These are phyloP conservation scores for Drosophila kanapiae DNA, from an alignment of 1,140 invertebrate genomes.

Conservation along the genomic window DNA sequence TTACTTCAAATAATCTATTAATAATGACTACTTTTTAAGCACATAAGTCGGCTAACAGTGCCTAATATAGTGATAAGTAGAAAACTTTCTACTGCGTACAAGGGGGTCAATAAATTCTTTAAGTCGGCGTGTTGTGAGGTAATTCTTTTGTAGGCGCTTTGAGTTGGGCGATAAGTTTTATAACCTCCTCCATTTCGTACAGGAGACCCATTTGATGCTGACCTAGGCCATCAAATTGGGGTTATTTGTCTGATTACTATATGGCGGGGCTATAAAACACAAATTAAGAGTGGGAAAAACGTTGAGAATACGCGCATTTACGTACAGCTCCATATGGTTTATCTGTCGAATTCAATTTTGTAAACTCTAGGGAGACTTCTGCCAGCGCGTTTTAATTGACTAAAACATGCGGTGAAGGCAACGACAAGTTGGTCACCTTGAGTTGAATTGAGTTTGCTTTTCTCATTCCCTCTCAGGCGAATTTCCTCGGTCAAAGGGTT, in stretches of 20 bases:
- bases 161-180: slow-evolving; percentile 32
- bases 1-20: slow-evolving; percentile 31
- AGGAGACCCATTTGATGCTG: slow-evolving; percentile 54
- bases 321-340: neutral
- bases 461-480: neutral
- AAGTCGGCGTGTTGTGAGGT: slow-evolving; percentile 21
- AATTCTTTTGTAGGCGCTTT: slow-evolving; percentile 23
- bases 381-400: slow-evolving; percentile 19
- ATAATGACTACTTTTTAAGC: slow-evolving; percentile 13
- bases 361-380: neutral
- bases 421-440: slow-evolving; percentile 23
- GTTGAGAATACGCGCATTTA: slow-evolving; percentile 20
- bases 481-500: slow-evolving; percentile 6
- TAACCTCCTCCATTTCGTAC: neutral
- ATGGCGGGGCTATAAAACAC: slow-evolving; percentile 21
- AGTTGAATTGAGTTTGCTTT: slow-evolving; percentile 17
- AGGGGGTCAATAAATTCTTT: slow-evolving; percentile 17
- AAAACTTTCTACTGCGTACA: slow-evolving; percentile 13
- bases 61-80: slow-evolving; percentile 13
- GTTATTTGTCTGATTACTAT: slow-evolving; percentile 41
- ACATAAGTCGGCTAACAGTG: neutral
- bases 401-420: neutral
- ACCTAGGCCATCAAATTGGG: slow-evolving; percentile 58
- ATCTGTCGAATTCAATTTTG: neutral
- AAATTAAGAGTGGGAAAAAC: slow-evolving; percentile 43